Evolutionary conservation across 2,888 invertebrate genomes (phyloP), one percentile per base, ranked within the genome.

Genomic region (Acronicta leporina): DNA sequence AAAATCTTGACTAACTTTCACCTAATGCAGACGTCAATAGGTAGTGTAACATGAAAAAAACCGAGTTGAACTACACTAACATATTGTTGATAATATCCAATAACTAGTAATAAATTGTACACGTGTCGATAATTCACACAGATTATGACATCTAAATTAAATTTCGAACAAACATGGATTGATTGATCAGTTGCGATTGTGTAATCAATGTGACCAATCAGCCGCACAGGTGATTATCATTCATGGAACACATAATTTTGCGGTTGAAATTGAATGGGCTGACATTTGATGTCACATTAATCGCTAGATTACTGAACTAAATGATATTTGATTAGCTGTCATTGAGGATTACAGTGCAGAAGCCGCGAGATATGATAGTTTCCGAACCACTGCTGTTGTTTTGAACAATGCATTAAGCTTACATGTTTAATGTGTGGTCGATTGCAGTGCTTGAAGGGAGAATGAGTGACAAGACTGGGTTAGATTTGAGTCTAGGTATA

Each of bases 181-280:
- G 73, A 76, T 78, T 73, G 73, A 74, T 73, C 69, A 66, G 50
- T 62, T 58, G 57, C 68, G 71, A 76, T 82, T 75, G 75, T 67
- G 62, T 72, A 80, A 80, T 79, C 81, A 83, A 78, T 86, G 81
- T 83, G 82, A 82, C 79, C 84, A 87, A 85, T 87, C 84, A 84
- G 75, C 83, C 82, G 73, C 77, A 61, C 61, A 70, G 63, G 81
- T 84, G 85, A 89, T 88, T 88, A 84, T 85, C 84, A 85, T 85
- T 84, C 81, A 84, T 80, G 79, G 80, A 83, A 84, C 84, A 85
- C 86, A 88, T 88, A 85, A 88, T 88, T 87, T 84, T 81, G 88
- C 73, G 88, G 90, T 83, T 81, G 83, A 87, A 82, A 83, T 84
- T 81, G 72, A 68, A 74, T 72, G 72, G 75, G 72, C 80, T 77